Evolutionary conservation across 2,113 vertebrate genomes (phyloP), one percentile per base, ranked within the genome.

Genomic region (Ameiurus melas): DNA sequence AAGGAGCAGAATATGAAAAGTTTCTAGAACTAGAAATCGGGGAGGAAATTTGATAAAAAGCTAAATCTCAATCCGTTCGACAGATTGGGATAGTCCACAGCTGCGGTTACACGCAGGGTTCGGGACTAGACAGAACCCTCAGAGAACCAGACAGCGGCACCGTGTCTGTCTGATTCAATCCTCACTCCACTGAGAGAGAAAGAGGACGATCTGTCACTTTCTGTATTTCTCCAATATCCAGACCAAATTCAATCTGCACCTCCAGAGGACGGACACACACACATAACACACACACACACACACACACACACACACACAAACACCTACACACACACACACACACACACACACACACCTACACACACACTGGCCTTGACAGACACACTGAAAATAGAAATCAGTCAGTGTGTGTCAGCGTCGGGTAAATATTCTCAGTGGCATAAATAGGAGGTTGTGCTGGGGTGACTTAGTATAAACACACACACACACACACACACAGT

Each of bases 241-340:
- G n/a, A 60, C 55, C 85, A 39, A 60, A 60, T 86, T 62, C 53
- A 77, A 86, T 86, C 55, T 77, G 30, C 55, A 53, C 64, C 36
- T 53, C 43, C 20, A 51, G 27, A 53, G 9, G 27, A 80, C 70
- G 55, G 20, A 89, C 87, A 39, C 73, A 84, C 70, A 64, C 80
- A 79, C 64, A 58, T n/a, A n/a, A n/a, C 79, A 68, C 58, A 70
- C 79, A 58, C 55, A 70, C 80, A 71, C 62, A 71, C 64, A 85
- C 64, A 47, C 82, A n/a, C 33, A 47, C 47, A 47, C 47, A 39
- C 79, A 68, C 58, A 70, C 79, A 58, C 55, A 70, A n/a, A 89
- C 87, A 39, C 73, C 80, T 60, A 64, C 80, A 27, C 60, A 51
- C 83, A 22, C 64, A 55, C 66, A 33, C 66, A 70, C 68, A 70